A percentile compares a stretch with the other conserved stretches of the same genome.
phyloP scores from a whole-genome alignment of 2,797 vertebrate species.

The Cirrhinus mrigala region DNA sequence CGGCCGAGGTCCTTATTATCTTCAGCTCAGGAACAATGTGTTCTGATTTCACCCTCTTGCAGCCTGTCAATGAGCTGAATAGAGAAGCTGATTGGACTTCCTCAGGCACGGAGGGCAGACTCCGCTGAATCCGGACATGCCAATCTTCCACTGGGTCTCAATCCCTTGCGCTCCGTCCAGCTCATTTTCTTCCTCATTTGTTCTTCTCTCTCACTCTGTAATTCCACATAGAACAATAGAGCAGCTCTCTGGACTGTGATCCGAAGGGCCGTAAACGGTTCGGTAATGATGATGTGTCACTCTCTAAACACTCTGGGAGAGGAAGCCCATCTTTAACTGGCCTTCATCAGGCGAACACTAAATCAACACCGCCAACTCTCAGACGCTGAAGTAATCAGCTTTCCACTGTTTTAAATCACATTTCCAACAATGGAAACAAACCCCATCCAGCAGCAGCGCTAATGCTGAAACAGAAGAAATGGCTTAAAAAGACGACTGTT shows the following conservation, averaged over 20 bases:
- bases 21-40: constrained; percentile 74
- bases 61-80: constrained; percentile 75
- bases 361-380: constrained; percentile 58
- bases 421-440: constrained; percentile 61
- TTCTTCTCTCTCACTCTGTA: constrained; percentile 2
- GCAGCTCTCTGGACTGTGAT: constrained; percentile 58
- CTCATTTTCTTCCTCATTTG: constrained; percentile 33
- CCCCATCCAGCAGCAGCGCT: constrained; percentile 64
- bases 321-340: constrained; percentile 60
- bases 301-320: constrained; percentile 55
- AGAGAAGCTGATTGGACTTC: constrained; percentile 75
- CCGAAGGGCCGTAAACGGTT: constrained; percentile 66
- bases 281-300: constrained; percentile 56
- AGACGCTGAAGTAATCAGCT: constrained; percentile 64
- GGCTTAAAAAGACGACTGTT: neutral
- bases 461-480: constrained; percentile 19
- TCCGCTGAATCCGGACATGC: constrained; percentile 58
- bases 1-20: constrained; percentile 67
- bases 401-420: constrained; percentile 63
- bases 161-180: constrained; percentile 20
- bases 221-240: constrained; percentile 67
- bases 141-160: constrained; percentile 1
- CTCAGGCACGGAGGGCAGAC: constrained; percentile 67
- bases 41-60: constrained; percentile 77
- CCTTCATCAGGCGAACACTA: constrained; percentile 50